phyloP scores from a whole-genome alignment of 2,888 invertebrate genomes.

The Philonicus albiceps region DNA sequence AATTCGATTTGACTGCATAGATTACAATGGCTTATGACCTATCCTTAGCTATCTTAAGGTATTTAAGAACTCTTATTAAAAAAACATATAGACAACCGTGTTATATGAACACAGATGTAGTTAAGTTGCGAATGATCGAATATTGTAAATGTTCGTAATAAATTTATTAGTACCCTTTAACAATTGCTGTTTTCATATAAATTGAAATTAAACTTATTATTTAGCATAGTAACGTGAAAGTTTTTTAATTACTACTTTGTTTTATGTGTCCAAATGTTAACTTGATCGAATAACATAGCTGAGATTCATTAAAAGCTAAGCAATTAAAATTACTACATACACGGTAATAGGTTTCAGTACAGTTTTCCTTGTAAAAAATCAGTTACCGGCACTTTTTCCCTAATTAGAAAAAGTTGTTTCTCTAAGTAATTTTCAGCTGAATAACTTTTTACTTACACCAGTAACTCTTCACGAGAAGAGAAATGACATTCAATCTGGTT shows the following conservation, averaged over 20 bases:
- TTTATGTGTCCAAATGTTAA: background rate
- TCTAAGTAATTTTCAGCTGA: background rate
- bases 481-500: background rate
- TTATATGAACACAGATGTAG: too few relatives aligned
- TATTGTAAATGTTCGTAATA: background rate
- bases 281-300: background rate
- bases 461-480: background rate
- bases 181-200: background rate
- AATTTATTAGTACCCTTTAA: background rate
- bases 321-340: background rate
- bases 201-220: background rate
- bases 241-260: background rate
- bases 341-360: background rate
- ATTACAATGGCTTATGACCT: too few relatives aligned
- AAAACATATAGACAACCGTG: too few relatives aligned
- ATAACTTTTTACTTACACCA: background rate
- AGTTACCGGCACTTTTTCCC: background rate
- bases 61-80: too few relatives aligned
- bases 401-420: background rate
- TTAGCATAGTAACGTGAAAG: background rate
- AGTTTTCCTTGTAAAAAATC: background rate
- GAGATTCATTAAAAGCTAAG: background rate
- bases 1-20: too few relatives aligned
- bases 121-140: too few relatives aligned
- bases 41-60: too few relatives aligned